Evolutionary conservation across 1,140 invertebrate species (phyloP).

Genomic region (Laupala kohalensis): DNA sequence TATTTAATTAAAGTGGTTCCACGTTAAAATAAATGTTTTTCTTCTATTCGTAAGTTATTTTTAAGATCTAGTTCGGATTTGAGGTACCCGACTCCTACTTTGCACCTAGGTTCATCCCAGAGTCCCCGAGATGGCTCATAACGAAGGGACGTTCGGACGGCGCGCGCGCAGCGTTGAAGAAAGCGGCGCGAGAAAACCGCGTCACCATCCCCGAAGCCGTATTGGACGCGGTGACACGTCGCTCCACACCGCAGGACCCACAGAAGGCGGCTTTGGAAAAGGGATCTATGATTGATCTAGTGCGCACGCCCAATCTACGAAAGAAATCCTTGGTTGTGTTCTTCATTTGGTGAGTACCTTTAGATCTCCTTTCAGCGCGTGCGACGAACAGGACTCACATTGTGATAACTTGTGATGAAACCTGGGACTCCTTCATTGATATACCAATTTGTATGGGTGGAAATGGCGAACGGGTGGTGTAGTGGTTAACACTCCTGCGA

Average conservation of each 20-base stretch:
- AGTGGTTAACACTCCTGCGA: no score
- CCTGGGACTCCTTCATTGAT: no score
- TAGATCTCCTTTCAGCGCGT: neutral
- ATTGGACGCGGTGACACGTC: slow-evolving; percentile 15
- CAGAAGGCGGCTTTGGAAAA: slow-evolving; percentile 7
- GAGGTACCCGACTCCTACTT: no score
- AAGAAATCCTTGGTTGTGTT: slow-evolving; percentile 32
- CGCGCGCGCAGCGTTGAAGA: slow-evolving; percentile 20
- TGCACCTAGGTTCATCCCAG: slow-evolving; percentile 22
- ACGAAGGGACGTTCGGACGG: slow-evolving; percentile 21
- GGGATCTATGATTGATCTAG: slow-evolving; percentile 22
- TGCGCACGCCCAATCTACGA: slow-evolving; percentile 30
- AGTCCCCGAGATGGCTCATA: slow-evolving; percentile 27
- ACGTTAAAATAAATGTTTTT: no score
- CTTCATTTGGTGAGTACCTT: slow-evolving; percentile 29
- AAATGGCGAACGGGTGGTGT: no score
- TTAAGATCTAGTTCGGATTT: no score
- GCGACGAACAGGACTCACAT: no score
- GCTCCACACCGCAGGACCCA: neutral
- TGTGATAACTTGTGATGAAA: no score
- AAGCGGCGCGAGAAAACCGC: slow-evolving; percentile 22
- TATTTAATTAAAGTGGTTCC: no score
- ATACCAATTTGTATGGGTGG: no score
- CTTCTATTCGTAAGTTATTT: no score
- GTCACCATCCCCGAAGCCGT: slow-evolving; percentile 18